Evolutionary conservation across 2,888 invertebrate genomes (phyloP), one percentile per base, ranked within the genome.

Genomic region (Microctonus aethiopoides): DNA sequence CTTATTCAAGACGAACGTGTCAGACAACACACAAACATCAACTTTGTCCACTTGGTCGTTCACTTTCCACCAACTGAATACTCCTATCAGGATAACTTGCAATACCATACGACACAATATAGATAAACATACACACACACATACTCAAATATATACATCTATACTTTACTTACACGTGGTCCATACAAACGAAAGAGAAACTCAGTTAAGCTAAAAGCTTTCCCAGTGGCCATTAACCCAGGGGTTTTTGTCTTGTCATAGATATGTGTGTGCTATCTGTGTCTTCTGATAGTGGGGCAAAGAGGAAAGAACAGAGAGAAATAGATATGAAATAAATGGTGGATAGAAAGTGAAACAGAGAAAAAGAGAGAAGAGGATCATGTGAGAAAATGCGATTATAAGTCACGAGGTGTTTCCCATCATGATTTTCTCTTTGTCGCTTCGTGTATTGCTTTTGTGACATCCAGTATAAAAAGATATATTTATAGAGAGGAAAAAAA

Each of bases 351-450:
- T n/a, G n/a, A n/a, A n/a, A n/a, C n/a, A n/a, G 76, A 32, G 32
- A 32, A 39, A 39, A 6, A n/a, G 13, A 39, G 39, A 39, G 39
- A 13, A n/a, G n/a, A n/a, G n/a, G 39, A 46, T 46, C 76, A 78
- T n/a, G 80, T 79, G 85, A 81, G 83, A 84, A 86, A 83, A 86
- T 85, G 84, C 83, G 84, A 86, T 86, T 86, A 86, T 85, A 86
- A 85, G 86, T 86, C 86, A 85, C 83, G 81, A 82, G 84, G 84
- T 84, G 85, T 83, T 80, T 77, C 65, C 59, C 66, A 39, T 67
- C 68, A 68, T 68, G 32, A 16, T 57, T 70, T 54, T 24, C 68
- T 51, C 46, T 46, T 46, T 46, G 46, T 46, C 46, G 16, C 46
- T 46, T 46, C 16, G 16, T 46, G 46, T 46, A 46, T 46, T 46